These are phyloP conservation scores for Labrus mixtus DNA, from an alignment of 2,113 vertebrate genomes.

Conservation along the genomic window DNA sequence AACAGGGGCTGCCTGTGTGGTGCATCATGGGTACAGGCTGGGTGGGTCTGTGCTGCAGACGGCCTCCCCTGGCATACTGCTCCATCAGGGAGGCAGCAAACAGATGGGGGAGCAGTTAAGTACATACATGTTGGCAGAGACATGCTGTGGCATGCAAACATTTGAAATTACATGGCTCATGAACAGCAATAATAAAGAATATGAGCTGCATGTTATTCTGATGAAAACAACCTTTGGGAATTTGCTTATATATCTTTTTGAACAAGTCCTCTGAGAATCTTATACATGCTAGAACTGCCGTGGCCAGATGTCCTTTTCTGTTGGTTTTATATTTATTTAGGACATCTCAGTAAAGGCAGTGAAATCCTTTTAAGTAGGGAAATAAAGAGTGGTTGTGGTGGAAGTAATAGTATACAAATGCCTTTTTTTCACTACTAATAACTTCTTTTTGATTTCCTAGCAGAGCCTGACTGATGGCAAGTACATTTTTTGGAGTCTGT, in stretches of 20 bases:
- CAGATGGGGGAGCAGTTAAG: slow-evolving; percentile 41
- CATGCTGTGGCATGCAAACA: neutral
- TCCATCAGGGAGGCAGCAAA: slow-evolving; percentile 51
- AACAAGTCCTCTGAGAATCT: neutral
- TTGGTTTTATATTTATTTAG: slow-evolving; percentile 6
- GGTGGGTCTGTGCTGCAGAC: slow-evolving; percentile 34
- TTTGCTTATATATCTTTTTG: neutral
- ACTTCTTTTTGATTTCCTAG: neutral
- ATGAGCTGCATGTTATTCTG: neutral
- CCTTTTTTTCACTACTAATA: neutral
- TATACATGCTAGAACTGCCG: neutral
- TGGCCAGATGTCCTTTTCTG: slow-evolving; percentile 8
- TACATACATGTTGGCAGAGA: slow-evolving; percentile 17
- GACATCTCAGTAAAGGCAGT: neutral
- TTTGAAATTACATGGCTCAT: neutral
- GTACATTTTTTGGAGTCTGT: too few species aligned
- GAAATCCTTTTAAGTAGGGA: neutral
- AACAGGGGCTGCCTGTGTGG: slow-evolving; percentile 70
- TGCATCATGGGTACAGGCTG: slow-evolving; percentile 45
- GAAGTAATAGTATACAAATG: neutral
- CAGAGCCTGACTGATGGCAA: neutral
- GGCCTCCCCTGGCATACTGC: slow-evolving; percentile 37
- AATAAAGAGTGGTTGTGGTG: neutral
- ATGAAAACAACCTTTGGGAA: neutral
- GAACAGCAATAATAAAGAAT: slow-evolving; percentile 1